Evolutionary conservation across 2,888 invertebrate genomes (phyloP), one percentile per base, ranked within the genome.

Genomic region (Lingula anatina): DNA sequence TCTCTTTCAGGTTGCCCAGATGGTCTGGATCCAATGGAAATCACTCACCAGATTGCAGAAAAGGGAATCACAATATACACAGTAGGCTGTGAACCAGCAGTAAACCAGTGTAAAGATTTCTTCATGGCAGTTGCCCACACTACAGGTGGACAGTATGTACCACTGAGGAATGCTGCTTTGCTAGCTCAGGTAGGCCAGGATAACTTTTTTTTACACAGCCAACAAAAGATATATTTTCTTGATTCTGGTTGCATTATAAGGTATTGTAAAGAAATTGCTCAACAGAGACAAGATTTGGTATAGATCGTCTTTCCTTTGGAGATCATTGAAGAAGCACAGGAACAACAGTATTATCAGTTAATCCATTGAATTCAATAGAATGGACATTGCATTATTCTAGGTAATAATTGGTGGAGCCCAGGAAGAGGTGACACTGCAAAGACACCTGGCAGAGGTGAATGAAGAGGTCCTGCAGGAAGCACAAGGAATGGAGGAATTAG

Each of bases 391-490:
- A n/a, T n/a, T n/a, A n/a, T n/a, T n/a, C 1, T 54, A 67, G 44
- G 65, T 71, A 2, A 71, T 73, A 25, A 61, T 70, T 7, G 70
- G 69, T 5, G 67, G 70, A 1, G 71, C 68, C 0, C 64, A 65
- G 41, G 71, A 73, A 49, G 71, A 71, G 49, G 57, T 73, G 38
- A 66, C 69, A 2, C 59, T 73, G n/a, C 63, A 71, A 46, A 57
- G 61, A 39, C 58, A 65, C 46, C 69, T 68, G 66, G 56, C 54
- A 5, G 65, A 68, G 44, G 65, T 68, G 2, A 61, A 70, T 49
- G 49, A 51, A 23, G 64, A 66, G 24, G 66, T 68, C 9, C 44
- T 61, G 45, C 52, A 66, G 18, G 59, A 64, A 44, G 53, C 53
- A 4, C 51, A 49, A 4, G 65, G 63, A 1, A 48, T 53, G 3